These are phyloP conservation scores for Microcebus jonahi DNA, from an alignment of 2,113 vertebrate species.

Conservation along the genomic window DNA sequence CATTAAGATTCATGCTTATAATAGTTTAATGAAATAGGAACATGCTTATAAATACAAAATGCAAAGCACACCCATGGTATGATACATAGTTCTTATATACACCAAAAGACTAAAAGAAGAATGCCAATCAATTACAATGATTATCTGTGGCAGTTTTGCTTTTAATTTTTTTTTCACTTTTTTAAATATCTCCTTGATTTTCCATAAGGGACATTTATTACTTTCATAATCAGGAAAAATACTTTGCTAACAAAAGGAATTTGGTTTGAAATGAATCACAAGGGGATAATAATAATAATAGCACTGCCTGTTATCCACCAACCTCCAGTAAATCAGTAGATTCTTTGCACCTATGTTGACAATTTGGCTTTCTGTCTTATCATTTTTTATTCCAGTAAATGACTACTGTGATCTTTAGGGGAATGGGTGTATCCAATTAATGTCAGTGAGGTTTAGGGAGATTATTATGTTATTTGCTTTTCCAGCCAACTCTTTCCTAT, in stretches of 20 bases:
- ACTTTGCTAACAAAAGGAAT: conserved; percentile 25
- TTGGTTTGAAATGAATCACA: conserved; percentile 22
- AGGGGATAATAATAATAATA: background rate
- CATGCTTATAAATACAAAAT: background rate
- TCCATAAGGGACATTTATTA: background rate
- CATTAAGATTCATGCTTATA: background rate
- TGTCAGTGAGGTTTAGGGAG: background rate
- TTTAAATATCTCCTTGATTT: conserved; percentile 43
- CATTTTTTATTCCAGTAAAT: conserved; percentile 29
- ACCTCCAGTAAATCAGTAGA: background rate
- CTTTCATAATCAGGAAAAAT: background rate
- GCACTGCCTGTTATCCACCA: background rate
- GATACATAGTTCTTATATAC: background rate
- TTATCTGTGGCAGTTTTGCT: background rate
- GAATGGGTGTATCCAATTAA: background rate
- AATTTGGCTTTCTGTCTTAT: background rate
- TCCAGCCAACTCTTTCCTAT: background rate
- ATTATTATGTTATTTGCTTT: conserved; percentile 11
- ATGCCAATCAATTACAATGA: background rate
- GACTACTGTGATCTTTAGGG: background rate
- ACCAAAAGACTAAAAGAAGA: background rate
- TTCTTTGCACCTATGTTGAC: background rate
- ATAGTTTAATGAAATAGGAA: conserved; percentile 1
- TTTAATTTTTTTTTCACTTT: background rate
- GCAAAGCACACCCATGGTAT: background rate